Evolutionary conservation across 2,113 vertebrate species (phyloP).

Genomic region (Theristicus caerulescens): DNA sequence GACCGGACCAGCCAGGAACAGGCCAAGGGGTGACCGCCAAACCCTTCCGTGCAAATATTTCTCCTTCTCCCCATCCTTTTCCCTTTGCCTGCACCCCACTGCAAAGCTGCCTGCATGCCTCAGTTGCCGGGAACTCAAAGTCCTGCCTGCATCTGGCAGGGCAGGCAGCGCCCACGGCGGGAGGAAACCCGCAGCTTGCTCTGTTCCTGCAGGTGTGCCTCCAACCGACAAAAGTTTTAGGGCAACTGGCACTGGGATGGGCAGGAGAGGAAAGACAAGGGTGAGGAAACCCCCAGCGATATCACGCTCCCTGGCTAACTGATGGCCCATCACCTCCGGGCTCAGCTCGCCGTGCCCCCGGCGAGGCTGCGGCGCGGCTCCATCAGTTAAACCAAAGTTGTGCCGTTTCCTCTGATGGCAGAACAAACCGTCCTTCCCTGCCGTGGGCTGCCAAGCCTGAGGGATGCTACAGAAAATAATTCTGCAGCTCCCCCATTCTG

Average conservation of each 20-base stretch:
- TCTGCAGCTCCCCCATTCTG: not conserved
- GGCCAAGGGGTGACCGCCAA: not conserved
- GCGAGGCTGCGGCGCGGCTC: not conserved
- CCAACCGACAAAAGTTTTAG: not conserved
- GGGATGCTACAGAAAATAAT: not conserved
- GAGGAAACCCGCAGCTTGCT: not conserved
- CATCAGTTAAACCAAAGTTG: not conserved
- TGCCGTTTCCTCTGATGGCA: not conserved
- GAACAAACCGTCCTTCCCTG: not conserved
- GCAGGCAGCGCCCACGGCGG: not conserved
- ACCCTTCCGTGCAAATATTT: not conserved
- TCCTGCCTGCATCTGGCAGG: not conserved
- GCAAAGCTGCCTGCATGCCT: not conserved
- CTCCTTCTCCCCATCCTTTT: not conserved
- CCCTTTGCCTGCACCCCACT: not conserved
- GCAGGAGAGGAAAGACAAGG: not conserved
- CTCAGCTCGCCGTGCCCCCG: not conserved
- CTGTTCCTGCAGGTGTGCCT: conserved; percentile 25
- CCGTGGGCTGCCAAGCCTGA: not conserved
- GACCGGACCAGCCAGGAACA: not conserved
- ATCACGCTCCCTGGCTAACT: not conserved
- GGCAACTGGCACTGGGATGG: not conserved
- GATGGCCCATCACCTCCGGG: not conserved
- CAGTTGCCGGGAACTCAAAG: not conserved
- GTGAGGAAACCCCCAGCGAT: not conserved